Evolutionary conservation across 2,113 vertebrate genomes (phyloP).

Genomic region (Limanda limanda): DNA sequence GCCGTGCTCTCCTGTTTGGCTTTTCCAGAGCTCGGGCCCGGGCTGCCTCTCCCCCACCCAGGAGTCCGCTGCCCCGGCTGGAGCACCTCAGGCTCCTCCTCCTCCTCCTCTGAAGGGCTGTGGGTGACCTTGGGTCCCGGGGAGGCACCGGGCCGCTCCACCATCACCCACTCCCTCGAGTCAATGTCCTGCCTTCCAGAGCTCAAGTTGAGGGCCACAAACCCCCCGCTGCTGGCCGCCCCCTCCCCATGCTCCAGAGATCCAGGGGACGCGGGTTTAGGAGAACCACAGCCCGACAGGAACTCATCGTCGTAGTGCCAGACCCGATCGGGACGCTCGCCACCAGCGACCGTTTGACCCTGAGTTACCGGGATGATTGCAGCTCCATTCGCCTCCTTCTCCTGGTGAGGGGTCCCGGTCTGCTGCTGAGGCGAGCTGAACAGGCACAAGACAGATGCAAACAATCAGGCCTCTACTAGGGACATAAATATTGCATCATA

Average conservation of each 20-base stretch:
- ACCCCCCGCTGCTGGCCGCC: constrained; percentile 91
- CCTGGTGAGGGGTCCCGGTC: constrained; percentile 67
- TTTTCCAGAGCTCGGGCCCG: constrained; percentile 69
- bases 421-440: constrained; percentile 87
- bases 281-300: constrained; percentile 83
- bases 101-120: constrained; percentile 91
- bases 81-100: constrained; percentile 91
- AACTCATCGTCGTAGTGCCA: constrained; percentile 97
- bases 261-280: constrained; percentile 87
- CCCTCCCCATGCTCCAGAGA: constrained; percentile 91
- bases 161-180: constrained; percentile 96
- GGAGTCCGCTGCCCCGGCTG: constrained; percentile 85
- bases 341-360: constrained; percentile 72
- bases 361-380: constrained; percentile 77
- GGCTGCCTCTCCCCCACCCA: constrained; percentile 80
- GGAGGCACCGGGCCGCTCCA: constrained; percentile 88
- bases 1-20: constrained; percentile 51
- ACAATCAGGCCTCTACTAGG: background rate
- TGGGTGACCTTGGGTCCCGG: constrained; percentile 85
- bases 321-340: constrained; percentile 82
- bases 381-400: constrained; percentile 79
- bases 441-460: constrained; percentile 22
- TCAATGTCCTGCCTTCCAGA: constrained; percentile 93
- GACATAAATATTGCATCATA: background rate
- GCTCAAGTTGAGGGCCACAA: constrained; percentile 94